Conservation (phyloP, 1,140 invertebrate genomes). For the Artemia franciscana region DNA sequence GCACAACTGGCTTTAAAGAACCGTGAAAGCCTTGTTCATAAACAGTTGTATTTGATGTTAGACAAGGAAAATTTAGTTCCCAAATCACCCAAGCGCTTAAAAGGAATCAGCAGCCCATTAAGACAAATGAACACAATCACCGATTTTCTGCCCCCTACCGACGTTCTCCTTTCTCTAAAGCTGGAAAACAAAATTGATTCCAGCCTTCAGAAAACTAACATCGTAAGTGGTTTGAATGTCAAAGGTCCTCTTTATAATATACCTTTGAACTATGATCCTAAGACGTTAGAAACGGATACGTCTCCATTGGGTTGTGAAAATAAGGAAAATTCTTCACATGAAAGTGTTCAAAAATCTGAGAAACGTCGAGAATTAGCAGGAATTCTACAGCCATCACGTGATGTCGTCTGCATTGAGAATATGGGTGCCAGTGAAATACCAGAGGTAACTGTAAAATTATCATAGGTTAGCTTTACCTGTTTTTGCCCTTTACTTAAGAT, state of each 20-base stretch:
- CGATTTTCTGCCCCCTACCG: background rate
- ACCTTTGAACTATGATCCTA: background rate
- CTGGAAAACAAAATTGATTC: too few species aligned
- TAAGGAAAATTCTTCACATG: background rate
- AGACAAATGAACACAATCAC: background rate
- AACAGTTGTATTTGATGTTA: too few species aligned
- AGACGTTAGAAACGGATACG: background rate
- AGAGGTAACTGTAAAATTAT: background rate
- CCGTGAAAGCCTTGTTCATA: too few species aligned
- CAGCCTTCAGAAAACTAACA: too few species aligned
- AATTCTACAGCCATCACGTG: background rate
- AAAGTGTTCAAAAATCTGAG: background rate
- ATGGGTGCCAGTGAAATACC: background rate
- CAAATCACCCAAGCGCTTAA: background rate
- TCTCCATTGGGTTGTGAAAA: background rate
- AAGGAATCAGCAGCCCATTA: background rate
- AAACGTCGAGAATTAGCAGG: background rate
- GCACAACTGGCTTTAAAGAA: too few species aligned
- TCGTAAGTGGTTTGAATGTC: too few species aligned
- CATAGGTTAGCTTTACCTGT: too few species aligned
- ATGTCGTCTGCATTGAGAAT: background rate
- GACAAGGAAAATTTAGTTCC: background rate
- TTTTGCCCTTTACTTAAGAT: too few species aligned
- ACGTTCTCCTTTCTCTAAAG: background rate
- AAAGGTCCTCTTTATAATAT: too few species aligned